phyloP scores from a whole-genome alignment of 2,888 invertebrate species.

The Lumbricus terrestris region DNA sequence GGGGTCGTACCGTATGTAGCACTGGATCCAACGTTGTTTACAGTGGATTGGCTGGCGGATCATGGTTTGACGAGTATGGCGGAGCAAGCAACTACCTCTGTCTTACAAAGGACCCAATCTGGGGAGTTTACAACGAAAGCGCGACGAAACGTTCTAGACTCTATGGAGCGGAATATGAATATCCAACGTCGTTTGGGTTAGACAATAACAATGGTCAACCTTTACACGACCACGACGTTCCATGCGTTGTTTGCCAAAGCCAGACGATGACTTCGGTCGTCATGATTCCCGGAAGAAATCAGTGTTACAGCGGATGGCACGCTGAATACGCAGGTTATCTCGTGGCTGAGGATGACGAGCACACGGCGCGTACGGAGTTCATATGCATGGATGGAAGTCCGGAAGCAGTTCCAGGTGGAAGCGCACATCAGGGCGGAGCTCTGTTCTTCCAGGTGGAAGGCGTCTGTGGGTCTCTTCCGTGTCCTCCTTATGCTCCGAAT shows the following conservation, averaged over 20 bases:
- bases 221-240: conserved; percentile 32
- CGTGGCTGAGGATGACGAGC: conserved; percentile 27
- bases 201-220: neutral
- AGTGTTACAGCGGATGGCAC: neutral
- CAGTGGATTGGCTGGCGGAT: conserved; percentile 12
- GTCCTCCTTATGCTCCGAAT: conserved; percentile 39
- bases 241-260: conserved; percentile 37
- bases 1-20: neutral
- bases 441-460: conserved; percentile 28
- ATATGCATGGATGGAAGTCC: conserved; percentile 38
- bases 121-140: conserved; percentile 15
- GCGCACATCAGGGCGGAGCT: conserved; percentile 29
- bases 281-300: neutral
- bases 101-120: conserved; percentile 32
- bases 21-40: neutral
- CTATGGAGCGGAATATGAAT: conserved; percentile 33
- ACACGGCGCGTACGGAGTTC: conserved; percentile 24
- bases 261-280: neutral
- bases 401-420: conserved; percentile 35
- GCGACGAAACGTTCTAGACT: neutral
- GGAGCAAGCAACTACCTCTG: conserved; percentile 33
- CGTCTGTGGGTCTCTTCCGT: conserved; percentile 42
- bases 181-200: neutral
- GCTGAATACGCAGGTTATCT: conserved; percentile 26
- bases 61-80: conserved; percentile 7